These are phyloP conservation scores for Cheilosia soror DNA, from an alignment of 2,888 invertebrate species.

Conservation along the genomic window DNA sequence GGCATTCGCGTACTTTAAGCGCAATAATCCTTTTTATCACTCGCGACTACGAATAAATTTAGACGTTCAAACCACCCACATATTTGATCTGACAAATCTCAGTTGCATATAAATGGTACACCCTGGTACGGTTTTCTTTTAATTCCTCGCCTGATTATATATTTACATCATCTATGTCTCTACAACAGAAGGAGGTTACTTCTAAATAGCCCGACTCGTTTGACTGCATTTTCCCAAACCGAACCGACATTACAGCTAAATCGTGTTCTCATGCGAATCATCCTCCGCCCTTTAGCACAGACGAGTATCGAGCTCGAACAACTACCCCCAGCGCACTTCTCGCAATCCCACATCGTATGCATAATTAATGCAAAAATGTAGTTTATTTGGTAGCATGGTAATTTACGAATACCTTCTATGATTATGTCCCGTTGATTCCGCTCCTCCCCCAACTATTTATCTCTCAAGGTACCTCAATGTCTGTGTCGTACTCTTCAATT, in stretches of 20 bases:
- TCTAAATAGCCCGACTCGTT: background rate
- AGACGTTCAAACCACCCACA: too few species aligned
- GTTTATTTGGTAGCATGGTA: constrained; percentile 48
- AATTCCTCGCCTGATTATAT: too few species aligned
- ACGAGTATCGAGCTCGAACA: background rate
- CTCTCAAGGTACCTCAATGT: constrained; percentile 31
- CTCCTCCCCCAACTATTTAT: background rate
- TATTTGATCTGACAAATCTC: too few species aligned
- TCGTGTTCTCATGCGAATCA: constrained; percentile 47
- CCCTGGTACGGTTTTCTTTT: too few species aligned
- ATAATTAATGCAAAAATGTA: constrained; percentile 60
- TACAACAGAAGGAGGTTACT: background rate
- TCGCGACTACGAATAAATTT: too few species aligned
- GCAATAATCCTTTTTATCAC: too few species aligned
- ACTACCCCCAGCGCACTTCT: constrained; percentile 15
- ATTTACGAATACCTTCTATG: constrained; percentile 44
- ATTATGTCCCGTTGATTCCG: constrained; percentile 24
- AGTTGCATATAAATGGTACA: too few species aligned
- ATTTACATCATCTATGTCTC: background rate
- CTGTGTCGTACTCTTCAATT: constrained; percentile 68
- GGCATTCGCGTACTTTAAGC: too few species aligned
- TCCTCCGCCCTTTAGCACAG: constrained; percentile 47
- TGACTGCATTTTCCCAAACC: background rate
- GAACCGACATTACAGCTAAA: constrained; percentile 5
- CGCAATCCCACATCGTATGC: constrained; percentile 32